Evolutionary conservation across 1,140 invertebrate species (phyloP).

Genomic region (Sycobia sp.): DNA sequence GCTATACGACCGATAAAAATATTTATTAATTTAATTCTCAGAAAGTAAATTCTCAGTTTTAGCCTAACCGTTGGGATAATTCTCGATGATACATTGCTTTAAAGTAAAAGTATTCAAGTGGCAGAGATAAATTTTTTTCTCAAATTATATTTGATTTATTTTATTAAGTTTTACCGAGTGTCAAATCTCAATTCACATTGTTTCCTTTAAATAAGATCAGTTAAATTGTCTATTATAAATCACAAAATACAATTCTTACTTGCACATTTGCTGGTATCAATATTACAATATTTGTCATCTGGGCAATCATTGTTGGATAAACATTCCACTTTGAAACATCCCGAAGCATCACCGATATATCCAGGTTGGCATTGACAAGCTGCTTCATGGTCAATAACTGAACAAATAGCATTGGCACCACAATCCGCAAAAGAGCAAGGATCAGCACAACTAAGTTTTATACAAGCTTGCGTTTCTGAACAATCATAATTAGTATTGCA

Average conservation of each 20-base stretch:
- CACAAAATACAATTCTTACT: constrained; percentile 65
- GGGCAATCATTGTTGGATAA: constrained; percentile 76
- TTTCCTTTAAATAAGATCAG: too few species aligned
- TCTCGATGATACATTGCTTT: too few species aligned
- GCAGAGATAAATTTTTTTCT: too few species aligned
- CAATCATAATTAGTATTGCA: constrained; percentile 74
- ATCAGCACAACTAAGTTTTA: constrained; percentile 75
- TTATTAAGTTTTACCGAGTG: too few species aligned
- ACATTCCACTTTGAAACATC: constrained; percentile 86
- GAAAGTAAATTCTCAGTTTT: too few species aligned
- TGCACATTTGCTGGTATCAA: constrained; percentile 76
- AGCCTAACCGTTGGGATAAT: too few species aligned
- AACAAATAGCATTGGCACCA: constrained; percentile 75
- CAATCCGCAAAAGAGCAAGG: constrained; percentile 73
- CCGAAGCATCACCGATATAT: constrained; percentile 80
- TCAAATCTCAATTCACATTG: too few species aligned
- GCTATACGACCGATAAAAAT: too few species aligned
- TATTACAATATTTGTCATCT: constrained; percentile 75
- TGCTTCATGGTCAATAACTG: constrained; percentile 72
- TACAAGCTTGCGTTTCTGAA: constrained; percentile 72
- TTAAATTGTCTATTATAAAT: too few species aligned
- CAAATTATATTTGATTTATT: too few species aligned
- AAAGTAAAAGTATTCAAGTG: too few species aligned
- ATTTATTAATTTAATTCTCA: too few species aligned
- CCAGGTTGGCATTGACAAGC: constrained; percentile 77